Base-by-base conservation (phyloP, 2,888 invertebrate genomes). In the Diplazon laetatorius region DNA sequence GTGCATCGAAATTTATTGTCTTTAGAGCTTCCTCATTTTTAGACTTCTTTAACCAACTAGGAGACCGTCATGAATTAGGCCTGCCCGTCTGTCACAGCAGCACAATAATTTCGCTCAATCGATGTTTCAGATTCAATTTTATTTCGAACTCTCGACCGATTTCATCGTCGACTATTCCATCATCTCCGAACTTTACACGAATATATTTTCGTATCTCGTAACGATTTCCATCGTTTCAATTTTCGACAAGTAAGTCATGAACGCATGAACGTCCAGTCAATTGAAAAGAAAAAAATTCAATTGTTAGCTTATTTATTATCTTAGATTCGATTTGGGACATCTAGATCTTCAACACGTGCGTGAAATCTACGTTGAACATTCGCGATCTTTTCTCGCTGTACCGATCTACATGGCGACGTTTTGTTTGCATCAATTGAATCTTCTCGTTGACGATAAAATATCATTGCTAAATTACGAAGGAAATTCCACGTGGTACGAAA, bases 261-360 rank as follows among this genome's bases (percentile, higher is more conserved):
- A 25, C 16, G 10, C 18, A 25, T 42, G 22, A 25, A 14, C 25
- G 18, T 12, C 5, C 2, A 18, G 16, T 14, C 14, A 35, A n/a
- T 50, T 12, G 9, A 22, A 25, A 22, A 22, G 12, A 42, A 25
- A 0, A 35, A 39, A 50, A 22, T n/a, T 12, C 1, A 37, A 10
- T 37, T 37, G 12, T 6, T 6, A 37, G 8, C n/a, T 42, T 42
- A 25, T 52, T 25, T 22, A 44, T 50, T 30, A 35, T 83, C 78
- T 59, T 65, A 91, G 90, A 74, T 90, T 88, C 75, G 90, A 91
- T 70, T 46, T 90, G 35, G 88, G 87, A 14, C 87, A 86, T 35
- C 59, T 89, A 2, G 83, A 87, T 63, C 60, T 82, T 42, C 83
- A 87, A 6, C 87, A 89, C 59, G 76, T 88, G 1, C 85, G 86